Evolutionary conservation across 2,888 invertebrate genomes (phyloP), one percentile per base, ranked within the genome.

Genomic region (Cerastis leucographa): DNA sequence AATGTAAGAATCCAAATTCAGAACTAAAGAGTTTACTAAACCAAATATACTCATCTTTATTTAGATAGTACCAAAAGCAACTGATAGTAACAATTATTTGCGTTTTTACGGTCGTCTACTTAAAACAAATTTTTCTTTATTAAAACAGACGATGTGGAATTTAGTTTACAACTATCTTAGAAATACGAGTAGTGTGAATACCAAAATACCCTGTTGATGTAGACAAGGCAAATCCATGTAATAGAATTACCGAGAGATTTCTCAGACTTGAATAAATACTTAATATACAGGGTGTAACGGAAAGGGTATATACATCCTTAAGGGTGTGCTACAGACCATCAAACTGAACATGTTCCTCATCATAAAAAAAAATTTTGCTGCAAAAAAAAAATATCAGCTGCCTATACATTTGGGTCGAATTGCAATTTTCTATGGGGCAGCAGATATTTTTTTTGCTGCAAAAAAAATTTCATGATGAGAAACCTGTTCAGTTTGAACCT

Each of bases 91-190:
- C n/a, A 51, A 59, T 44, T 66, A 59, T 44, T 66, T 29, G 8
- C 1, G 44, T 62, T 35, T 61, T 67, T 25, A 44, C 51, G 44
- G 17, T 35, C 22, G 12, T 19, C 61, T 49, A 67, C 12, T 35
- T 9, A 64, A 69, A 56, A 5, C 5, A n/a, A 42, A 65, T 77
- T 29, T 7, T 29, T 29, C 6, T 25, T 19, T 40, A 46, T 29
- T 29, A 22, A 62, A 68, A 76, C 17, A n/a, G 19, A 29, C 42
- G 0, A 29, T 46, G 49, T 25, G 17, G 14, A 54, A 68, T 76
- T 76, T 64, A 29, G 44, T 56, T 64, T 46, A 77, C 44, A 46
- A 54, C 40, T 51, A 54, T 51, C 17, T 17, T 9, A 62, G 25
- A 68, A 67, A 67, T 35, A 76, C 25, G 9, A 44, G 17, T 44